A percentile compares a stretch with the other conserved stretches of the same genome.
These are phyloP conservation scores for Chaetophractus vellerosus DNA, from an alignment of 2,797 vertebrate species.

Conservation along the genomic window DNA sequence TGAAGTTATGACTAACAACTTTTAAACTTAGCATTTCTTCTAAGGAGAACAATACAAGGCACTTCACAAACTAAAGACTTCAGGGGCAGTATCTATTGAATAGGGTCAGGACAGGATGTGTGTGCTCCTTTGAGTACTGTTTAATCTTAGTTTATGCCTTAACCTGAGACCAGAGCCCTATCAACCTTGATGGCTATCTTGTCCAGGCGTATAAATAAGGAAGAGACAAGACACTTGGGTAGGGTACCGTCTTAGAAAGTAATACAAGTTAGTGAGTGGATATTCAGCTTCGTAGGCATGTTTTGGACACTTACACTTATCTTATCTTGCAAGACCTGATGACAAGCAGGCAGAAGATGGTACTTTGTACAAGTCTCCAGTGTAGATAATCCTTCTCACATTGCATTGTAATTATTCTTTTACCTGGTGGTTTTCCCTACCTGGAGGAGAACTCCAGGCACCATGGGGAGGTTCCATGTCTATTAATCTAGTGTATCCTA, in stretches of 20 bases:
- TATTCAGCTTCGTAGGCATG: constrained; percentile 57
- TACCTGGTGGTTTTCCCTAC: constrained; percentile 68
- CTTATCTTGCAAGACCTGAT: constrained; percentile 78
- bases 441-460: constrained; percentile 16
- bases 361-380: constrained; percentile 61
- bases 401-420: constrained; percentile 58
- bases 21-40: constrained; percentile 62
- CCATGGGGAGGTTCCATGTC: neutral
- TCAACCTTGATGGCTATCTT: constrained; percentile 58
- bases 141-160: constrained; percentile 57
- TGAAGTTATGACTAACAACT: neutral
- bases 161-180: constrained; percentile 58
- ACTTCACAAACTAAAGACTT: constrained; percentile 39
- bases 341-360: constrained; percentile 45
- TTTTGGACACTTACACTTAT: constrained; percentile 77
- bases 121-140: constrained; percentile 32
- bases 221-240: constrained; percentile 60
- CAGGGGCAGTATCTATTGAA: neutral
- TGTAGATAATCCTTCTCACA: constrained; percentile 65
- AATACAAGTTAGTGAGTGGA: constrained; percentile 40
- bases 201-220: constrained; percentile 62
- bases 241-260: constrained; percentile 44
- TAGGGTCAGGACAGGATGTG: neutral
- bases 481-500: constrained; percentile 31
- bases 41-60: constrained; percentile 7